Conservation (phyloP, 2,888 invertebrate genomes). For the Taenaris catops region DNA sequence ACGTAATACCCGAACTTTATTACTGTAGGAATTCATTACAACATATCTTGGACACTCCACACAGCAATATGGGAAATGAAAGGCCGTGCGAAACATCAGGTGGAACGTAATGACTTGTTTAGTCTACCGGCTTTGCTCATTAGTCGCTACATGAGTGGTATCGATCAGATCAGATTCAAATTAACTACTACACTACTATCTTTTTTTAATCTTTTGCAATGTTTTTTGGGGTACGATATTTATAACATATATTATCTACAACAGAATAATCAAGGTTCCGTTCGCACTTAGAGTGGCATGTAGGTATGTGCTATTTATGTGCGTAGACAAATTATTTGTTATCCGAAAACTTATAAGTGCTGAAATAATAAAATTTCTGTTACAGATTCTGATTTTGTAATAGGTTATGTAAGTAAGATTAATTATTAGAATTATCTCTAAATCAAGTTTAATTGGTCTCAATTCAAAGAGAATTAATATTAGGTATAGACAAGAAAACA, state of each 20-base stretch:
- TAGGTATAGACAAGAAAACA: no score
- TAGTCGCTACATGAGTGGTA: conserved; percentile 52
- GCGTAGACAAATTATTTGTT: no score
- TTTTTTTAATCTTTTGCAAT: conserved; percentile 29
- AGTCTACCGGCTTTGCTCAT: conserved; percentile 65
- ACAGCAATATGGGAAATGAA: conserved; percentile 46
- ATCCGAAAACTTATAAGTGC: no score
- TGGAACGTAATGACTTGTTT: conserved; percentile 53
- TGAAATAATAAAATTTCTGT: no score
- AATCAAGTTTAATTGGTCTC: no score
- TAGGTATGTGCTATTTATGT: no score
- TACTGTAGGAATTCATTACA: conserved; percentile 58
- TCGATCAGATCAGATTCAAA: conserved; percentile 52
- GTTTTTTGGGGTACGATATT: conserved; percentile 17
- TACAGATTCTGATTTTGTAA: no score
- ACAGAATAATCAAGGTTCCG: no score
- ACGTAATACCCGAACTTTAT: conserved; percentile 34
- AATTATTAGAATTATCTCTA: no score
- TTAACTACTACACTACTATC: conserved; percentile 43
- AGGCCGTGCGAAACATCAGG: conserved; percentile 56
- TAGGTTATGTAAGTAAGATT: no score
- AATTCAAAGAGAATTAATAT: no score
- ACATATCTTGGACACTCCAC: conserved; percentile 45
- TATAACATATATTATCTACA: not conserved
- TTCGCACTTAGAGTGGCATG: no score